A percentile compares a stretch with the other conserved stretches of the same genome.
Evolutionary conservation across 2,797 vertebrate species (phyloP).

Genomic region (Thunnus albacares): DNA sequence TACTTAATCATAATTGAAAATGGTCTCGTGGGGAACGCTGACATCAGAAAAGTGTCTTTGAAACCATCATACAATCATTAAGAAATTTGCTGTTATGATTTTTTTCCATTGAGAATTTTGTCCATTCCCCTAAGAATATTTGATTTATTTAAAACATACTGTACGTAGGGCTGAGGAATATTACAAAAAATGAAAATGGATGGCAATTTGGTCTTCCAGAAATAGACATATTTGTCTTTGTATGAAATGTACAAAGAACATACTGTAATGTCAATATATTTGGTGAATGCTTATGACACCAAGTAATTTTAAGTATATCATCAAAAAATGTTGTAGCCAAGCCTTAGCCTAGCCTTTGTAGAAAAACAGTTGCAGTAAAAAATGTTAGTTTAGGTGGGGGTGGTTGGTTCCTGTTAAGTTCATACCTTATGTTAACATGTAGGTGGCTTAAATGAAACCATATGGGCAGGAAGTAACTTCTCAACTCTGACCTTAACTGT

Average conservation of each 20-base stretch:
- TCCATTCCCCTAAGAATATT: slow-evolving; percentile 32
- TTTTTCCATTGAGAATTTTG: slow-evolving; percentile 29
- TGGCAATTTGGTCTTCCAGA: slow-evolving; percentile 1
- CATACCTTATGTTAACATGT: slow-evolving; percentile 6
- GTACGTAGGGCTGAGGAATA: neutral
- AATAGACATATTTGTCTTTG: neutral
- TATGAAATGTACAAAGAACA: neutral
- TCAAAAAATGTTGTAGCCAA: neutral
- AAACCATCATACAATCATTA: slow-evolving; percentile 53
- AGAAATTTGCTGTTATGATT: slow-evolving; percentile 59
- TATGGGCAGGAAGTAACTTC: neutral
- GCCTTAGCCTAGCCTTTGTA: neutral
- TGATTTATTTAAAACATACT: slow-evolving; percentile 45
- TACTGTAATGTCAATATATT: neutral
- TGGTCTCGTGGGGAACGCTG: slow-evolving; percentile 46
- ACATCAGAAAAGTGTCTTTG: slow-evolving; percentile 47
- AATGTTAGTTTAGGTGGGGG: too few relatives aligned
- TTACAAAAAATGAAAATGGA: slow-evolving; percentile 14
- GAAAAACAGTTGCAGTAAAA: neutral
- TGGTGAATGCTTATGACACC: neutral
- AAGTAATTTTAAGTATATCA: neutral
- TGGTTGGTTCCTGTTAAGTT: neutral
- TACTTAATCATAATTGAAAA: slow-evolving; percentile 69
- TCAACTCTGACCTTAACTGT: slow-evolving; percentile 7
- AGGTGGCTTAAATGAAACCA: neutral